phyloP scores from a whole-genome alignment of 1,140 invertebrate genomes.

The Listronotus oregonensis region DNA sequence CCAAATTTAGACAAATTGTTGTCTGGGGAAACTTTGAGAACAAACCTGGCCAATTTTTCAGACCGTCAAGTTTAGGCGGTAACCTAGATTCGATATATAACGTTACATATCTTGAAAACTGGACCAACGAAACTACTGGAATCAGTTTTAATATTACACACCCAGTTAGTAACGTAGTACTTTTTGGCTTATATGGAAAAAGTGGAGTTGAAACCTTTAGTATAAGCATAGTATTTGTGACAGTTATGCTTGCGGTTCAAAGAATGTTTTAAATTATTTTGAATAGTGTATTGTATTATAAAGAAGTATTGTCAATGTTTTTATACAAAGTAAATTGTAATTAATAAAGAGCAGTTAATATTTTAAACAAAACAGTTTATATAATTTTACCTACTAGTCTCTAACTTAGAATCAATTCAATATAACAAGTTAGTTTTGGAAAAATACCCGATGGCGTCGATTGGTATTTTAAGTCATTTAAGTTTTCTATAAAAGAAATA shows the following conservation, averaged over 20 bases:
- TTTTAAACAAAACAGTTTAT: too few species aligned
- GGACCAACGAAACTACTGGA: constrained; percentile 8
- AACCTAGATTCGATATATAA: constrained; percentile 30
- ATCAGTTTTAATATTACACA: constrained; percentile 23
- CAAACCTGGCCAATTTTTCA: constrained; percentile 27
- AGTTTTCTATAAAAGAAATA: too few species aligned
- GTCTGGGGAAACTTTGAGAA: constrained; percentile 24
- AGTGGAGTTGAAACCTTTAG: constrained; percentile 13
- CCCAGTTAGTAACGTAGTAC: constrained; percentile 23
- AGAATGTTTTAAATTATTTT: constrained; percentile 5
- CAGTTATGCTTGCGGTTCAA: constrained; percentile 6
- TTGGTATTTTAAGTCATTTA: too few species aligned
- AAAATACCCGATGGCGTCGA: too few species aligned
- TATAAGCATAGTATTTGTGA: constrained; percentile 6
- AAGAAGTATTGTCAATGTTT: too few species aligned
- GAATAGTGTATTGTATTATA: too few species aligned
- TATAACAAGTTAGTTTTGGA: too few species aligned
- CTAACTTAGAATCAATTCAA: too few species aligned
- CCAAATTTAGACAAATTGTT: constrained; percentile 35
- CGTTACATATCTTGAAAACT: constrained; percentile 24
- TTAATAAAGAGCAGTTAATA: too few species aligned
- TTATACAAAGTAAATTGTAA: too few species aligned
- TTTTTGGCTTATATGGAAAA: constrained; percentile 37
- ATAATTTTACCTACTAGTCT: too few species aligned
- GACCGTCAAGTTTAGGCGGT: constrained; percentile 30